Evolutionary conservation across 2,888 invertebrate species (phyloP), one percentile per base, ranked within the genome.

Genomic region (Diarsia dahlii): DNA sequence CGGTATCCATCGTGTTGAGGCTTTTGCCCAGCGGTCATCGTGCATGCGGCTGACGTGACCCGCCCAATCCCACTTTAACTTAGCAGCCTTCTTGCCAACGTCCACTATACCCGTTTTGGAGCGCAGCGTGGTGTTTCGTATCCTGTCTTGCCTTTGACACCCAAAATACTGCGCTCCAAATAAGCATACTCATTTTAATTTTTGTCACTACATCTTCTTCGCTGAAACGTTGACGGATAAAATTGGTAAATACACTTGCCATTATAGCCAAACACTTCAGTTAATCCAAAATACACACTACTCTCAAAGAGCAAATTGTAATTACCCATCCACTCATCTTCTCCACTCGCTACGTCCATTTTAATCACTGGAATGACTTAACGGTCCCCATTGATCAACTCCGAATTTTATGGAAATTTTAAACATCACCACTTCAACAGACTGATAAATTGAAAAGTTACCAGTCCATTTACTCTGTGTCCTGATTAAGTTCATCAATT

Each of bases 231-330:
- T 28, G 18, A 12, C 28, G 23, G 18, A 12, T 8, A 46, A 39
- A 20, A 58, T 46, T 58, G 9, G 3, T 34, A 63, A 45, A 45
- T 50, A 60, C n/a, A 46, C 60, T 64, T 60, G 39, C 34, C 20
- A 28, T 10, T 60, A 28, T 13, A 63, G n/a, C 45, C 20, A n/a
- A 45, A 45, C 46, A 74, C 78, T 82, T 68, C 60, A 69, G 15
- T 81, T 84, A 81, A 86, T 78, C 60, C 45, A 78, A 82, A 86
- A 73, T 65, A 71, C 20, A 78, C 75, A 84, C 71, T 82, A 68
- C 52, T 74, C 58, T 45, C 12, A 71, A 76, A 75, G 62, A 54
- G 66, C 46, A 62, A 87, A 74, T 74, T 74, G n/a, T 4, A 79
- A 54, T 79, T 70, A 65, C 9, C 39, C 20, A 20, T 54, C 58